Evolutionary conservation across 2,113 vertebrate species (phyloP), one percentile per base, ranked within the genome.

Genomic region (Neolamprologus toae): DNA sequence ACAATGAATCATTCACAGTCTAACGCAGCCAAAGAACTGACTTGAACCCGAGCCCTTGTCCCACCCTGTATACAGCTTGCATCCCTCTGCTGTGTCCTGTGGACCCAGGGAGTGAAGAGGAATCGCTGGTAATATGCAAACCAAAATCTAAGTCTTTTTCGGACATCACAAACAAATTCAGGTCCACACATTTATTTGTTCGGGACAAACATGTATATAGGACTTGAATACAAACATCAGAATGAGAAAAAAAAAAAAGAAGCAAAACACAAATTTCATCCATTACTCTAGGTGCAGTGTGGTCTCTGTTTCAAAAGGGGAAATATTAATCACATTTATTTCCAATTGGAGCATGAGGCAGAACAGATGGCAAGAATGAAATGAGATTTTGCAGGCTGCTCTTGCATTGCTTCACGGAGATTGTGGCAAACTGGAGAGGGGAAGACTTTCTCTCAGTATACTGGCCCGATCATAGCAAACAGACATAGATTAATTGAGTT

Each of bases 311-410:
- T 88, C 63, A 86, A 88, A 89, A 84, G 10, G 73, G 84, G 49
- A 82, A 81, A 68, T 33, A 82, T 90, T 92, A 87, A 92, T 93
- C 80, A 86, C 54, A 85, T 86, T 53, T 82, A 73, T 90, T 78
- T 40, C 92, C 85, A 90, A 71, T 23, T 88, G 87, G 83, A 91
- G 73, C 84, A 87, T 37, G 86, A 92, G 76, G 68, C 80, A 42
- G 83, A 92, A 82, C 91, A 94, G 91, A 94, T 92, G 93, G 91
- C 47, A 55, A 47, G 83, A 92, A 85, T 84, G 59, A 88, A 91
- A 91, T 88, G 7, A 89, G 86, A 88, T 88, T 87, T 86, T 54
- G 53, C 71, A 42, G 73, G 78, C 85, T 71, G 84, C 23, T 80
- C 86, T 76, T 79, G 59, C 79, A 59, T 81, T 81, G 78, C 82